Conservation (phyloP, 2,113 vertebrate species). For the Gyps fulvus region DNA sequence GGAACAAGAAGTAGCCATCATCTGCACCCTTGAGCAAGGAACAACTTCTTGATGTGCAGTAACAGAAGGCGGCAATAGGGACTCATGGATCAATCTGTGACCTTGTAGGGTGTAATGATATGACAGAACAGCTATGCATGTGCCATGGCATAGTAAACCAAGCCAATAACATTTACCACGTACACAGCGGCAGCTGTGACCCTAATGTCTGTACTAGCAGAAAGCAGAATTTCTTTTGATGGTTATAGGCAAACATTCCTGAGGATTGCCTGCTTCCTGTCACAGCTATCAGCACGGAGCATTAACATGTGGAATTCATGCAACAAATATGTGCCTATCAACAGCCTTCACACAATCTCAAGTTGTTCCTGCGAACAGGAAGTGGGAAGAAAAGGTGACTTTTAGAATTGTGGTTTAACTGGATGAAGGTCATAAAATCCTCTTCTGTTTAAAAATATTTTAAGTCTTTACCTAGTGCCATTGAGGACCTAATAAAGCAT, state of each 20-base stretch:
- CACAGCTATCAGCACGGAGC: neutral
- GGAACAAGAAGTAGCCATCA: neutral
- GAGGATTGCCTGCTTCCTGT: neutral
- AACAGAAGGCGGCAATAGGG: neutral
- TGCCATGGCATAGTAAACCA: neutral
- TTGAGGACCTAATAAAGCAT: neutral
- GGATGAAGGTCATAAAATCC: neutral
- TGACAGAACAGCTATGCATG: neutral
- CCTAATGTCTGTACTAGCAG: neutral
- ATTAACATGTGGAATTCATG: neutral
- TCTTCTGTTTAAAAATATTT: neutral
- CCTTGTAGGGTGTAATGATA: neutral
- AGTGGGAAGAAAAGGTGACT: neutral
- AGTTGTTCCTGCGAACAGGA: neutral
- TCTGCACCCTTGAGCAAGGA: neutral
- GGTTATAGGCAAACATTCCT: neutral
- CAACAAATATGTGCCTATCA: neutral
- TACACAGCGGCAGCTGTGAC: neutral
- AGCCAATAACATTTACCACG: neutral
- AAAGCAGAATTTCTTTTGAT: neutral
- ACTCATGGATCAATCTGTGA: neutral
- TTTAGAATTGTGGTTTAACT: neutral
- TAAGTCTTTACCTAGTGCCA: neutral
- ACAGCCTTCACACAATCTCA: neutral
- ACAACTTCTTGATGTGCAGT: neutral